Percentiles rank a stretch among this genome's conserved stretches.
Evolutionary conservation across 1,140 invertebrate species (phyloP).

Genomic region (Heliothis subflexa): DNA sequence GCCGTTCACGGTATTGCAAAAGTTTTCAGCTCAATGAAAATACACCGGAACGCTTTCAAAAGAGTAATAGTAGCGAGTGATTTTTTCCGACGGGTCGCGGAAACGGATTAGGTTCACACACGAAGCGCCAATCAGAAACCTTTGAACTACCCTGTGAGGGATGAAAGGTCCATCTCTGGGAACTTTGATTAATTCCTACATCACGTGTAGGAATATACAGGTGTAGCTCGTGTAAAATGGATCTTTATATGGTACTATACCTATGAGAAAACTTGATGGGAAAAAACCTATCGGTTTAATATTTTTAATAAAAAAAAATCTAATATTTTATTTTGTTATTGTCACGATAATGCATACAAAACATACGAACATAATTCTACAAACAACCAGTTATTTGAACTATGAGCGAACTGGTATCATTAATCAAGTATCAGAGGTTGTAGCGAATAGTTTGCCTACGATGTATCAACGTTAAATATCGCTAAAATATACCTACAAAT

Average conservation of each 20-base stretch:
- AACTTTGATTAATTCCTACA: constrained; percentile 19
- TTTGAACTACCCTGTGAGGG: constrained; percentile 57
- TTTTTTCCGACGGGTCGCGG: constrained; percentile 73
- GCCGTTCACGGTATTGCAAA: constrained; percentile 78
- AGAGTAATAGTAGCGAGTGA: constrained; percentile 72
- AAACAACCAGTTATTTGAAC: constrained; percentile 23
- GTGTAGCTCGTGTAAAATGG: too few species aligned
- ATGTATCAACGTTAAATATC: constrained; percentile 10
- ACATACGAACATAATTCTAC: background rate
- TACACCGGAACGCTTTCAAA: constrained; percentile 85
- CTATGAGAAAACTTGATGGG: too few species aligned
- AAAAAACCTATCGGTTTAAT: too few species aligned
- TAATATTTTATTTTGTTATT: too few species aligned
- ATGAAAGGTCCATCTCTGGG: constrained; percentile 39
- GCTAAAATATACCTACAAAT: too few species aligned
- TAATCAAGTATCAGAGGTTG: constrained; percentile 34
- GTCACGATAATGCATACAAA: background rate
- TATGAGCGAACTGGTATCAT: background rate
- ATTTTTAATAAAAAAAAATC: too few species aligned
- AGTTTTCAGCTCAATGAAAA: constrained; percentile 84
- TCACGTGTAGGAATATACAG: constrained; percentile 2
- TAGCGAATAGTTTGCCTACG: constrained; percentile 1
- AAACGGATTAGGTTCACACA: constrained; percentile 76
- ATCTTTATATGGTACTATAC: too few species aligned
- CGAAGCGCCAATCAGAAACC: constrained; percentile 75